phyloP scores from a whole-genome alignment of 37 sponge, comb jelly and placozoan species.

The Beroe forskalii region DNA sequence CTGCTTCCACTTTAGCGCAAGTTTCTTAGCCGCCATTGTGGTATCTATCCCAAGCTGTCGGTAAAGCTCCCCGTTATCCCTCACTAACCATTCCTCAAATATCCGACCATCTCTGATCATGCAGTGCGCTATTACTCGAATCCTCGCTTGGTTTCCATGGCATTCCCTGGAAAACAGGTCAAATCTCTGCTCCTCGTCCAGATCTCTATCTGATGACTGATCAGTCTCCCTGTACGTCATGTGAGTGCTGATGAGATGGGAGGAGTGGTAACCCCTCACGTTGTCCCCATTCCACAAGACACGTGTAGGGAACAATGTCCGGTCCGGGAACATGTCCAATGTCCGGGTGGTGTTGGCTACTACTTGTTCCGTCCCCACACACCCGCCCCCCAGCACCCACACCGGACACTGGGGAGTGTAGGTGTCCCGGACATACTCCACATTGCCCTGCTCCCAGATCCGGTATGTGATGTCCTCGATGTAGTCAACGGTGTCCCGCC shows the following conservation, averaged over 20 bases:
- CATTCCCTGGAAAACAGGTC: background rate
- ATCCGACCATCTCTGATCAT: background rate
- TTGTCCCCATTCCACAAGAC: background rate
- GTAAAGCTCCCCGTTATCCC: background rate
- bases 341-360: background rate
- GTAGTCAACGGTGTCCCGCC: background rate
- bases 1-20: background rate
- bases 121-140: background rate
- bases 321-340: background rate
- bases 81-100: background rate
- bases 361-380: background rate
- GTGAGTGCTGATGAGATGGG: background rate
- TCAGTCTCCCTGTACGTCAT: background rate
- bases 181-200: background rate
- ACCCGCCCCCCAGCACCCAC: background rate
- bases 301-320: background rate
- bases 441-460: background rate
- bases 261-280: background rate
- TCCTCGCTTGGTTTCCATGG: background rate
- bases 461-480: background rate
- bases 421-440: background rate
- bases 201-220: no score
- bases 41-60: background rate
- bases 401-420: background rate
- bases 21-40: background rate